Percentiles rank a stretch among this genome's conserved stretches.
Evolutionary conservation across 2,888 invertebrate genomes (phyloP).

Genomic region (Yponomeuta sedellus): DNA sequence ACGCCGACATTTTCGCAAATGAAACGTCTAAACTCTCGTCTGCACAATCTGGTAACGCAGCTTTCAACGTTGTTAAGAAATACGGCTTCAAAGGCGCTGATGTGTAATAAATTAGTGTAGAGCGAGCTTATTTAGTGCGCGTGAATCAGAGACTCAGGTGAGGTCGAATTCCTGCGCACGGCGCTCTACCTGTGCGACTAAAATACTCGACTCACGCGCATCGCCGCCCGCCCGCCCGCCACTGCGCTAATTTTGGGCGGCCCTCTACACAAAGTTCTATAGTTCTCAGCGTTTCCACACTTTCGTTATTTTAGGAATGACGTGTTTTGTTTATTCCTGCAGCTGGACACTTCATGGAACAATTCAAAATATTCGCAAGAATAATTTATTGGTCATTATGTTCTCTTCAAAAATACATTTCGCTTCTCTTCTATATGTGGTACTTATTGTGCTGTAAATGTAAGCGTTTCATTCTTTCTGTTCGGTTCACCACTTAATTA

Average conservation of each 20-base stretch:
- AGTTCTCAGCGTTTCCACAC: conserved; percentile 16
- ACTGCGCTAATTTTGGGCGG: conserved; percentile 46
- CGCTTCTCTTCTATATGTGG: conserved; percentile 12
- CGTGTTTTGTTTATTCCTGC: conserved; percentile 11
- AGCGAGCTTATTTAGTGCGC: conserved; percentile 64
- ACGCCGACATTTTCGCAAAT: not conserved
- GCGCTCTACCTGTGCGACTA: conserved; percentile 67
- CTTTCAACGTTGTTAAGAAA: conserved; percentile 10
- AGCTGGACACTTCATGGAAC: not conserved
- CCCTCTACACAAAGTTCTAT: conserved; percentile 31
- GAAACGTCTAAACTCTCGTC: not conserved
- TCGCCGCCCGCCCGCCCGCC: conserved; percentile 39
- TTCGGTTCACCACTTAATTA: conserved; percentile 75
- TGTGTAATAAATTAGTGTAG: conserved; percentile 34
- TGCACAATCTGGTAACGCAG: conserved; percentile 7
- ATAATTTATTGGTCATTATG: not conserved
- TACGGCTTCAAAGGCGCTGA: conserved; percentile 3
- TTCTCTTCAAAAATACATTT: not conserved
- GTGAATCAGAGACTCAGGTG: conserved; percentile 73
- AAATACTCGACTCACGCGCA: conserved; percentile 54
- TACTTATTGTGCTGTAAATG: conserved; percentile 53
- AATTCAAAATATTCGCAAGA: not conserved
- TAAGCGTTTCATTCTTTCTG: conserved; percentile 67
- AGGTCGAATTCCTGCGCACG: conserved; percentile 68
- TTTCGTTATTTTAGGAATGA: conserved; percentile 11